A percentile compares a stretch with the other conserved stretches of the same genome.
Conservation (phyloP, 1,140 invertebrate genomes). For the Anastrepha ludens region DNA sequence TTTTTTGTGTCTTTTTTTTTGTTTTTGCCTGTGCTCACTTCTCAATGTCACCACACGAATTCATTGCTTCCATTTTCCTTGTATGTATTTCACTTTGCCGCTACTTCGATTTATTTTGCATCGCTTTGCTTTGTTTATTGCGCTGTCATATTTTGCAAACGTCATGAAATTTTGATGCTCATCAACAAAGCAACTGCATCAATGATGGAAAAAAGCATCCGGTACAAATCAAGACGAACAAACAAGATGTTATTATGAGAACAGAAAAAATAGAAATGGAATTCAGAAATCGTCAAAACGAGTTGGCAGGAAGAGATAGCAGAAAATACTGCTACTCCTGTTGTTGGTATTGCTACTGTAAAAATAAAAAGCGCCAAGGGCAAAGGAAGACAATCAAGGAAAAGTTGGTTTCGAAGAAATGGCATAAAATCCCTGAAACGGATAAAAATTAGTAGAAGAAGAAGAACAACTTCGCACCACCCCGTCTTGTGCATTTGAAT, state of each 20-base stretch:
- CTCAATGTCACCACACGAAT: conserved; percentile 18
- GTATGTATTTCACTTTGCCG: background rate
- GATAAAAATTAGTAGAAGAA: background rate
- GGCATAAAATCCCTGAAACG: background rate
- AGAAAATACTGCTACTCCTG: background rate
- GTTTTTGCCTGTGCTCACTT: background rate
- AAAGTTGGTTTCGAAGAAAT: background rate
- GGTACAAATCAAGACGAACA: background rate
- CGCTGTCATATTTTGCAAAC: conserved; percentile 44
- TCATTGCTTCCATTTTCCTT: background rate
- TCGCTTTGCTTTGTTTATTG: conserved; percentile 18
- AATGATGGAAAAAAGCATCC: background rate
- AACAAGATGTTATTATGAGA: too few species aligned
- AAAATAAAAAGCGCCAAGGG: background rate
- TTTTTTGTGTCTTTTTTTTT: background rate
- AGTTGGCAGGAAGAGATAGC: background rate
- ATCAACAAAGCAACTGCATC: background rate
- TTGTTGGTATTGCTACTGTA: background rate
- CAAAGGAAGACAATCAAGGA: conserved; percentile 3
- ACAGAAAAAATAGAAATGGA: background rate
- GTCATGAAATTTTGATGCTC: conserved; percentile 43
- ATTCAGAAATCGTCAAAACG: background rate
- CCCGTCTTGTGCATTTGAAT: too few species aligned
- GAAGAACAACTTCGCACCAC: too few species aligned
- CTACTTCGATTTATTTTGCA: background rate